These are phyloP conservation scores for Petroica traversi DNA, from an alignment of 2,113 vertebrate genomes.

Conservation along the genomic window DNA sequence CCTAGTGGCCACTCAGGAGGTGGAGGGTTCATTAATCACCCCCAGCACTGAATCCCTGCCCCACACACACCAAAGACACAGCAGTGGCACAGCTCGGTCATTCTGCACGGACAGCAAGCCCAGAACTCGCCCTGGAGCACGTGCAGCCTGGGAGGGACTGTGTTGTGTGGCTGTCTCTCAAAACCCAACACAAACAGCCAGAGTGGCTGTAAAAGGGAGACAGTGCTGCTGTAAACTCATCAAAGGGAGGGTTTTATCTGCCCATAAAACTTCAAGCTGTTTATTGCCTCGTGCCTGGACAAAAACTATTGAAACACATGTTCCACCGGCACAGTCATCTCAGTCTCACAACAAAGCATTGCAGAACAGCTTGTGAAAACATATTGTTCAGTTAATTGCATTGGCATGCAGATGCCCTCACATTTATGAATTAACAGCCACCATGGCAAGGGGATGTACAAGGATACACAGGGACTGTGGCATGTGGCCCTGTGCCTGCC, in stretches of 20 bases:
- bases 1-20: not conserved
- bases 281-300: not conserved
- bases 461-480: not conserved
- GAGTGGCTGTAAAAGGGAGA: not conserved
- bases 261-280: slow-evolving; percentile 40
- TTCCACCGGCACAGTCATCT: not conserved
- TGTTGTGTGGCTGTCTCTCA: not conserved
- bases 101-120: not conserved
- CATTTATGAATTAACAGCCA: slow-evolving; percentile 13
- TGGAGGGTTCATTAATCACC: not conserved
- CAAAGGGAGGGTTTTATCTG: slow-evolving; percentile 29
- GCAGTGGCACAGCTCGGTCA: not conserved
- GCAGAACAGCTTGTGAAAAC: slow-evolving; percentile 62
- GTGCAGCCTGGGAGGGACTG: not conserved
- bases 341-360: slow-evolving; percentile 32
- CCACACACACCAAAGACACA: not conserved
- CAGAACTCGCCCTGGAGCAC: not conserved
- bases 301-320: slow-evolving; percentile 45
- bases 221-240: not conserved
- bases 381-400: slow-evolving; percentile 60
- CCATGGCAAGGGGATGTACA: not conserved
- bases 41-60: not conserved
- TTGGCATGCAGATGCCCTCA: slow-evolving; percentile 39
- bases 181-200: not conserved
- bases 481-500: not conserved